Evolutionary conservation across 2,113 vertebrate species (phyloP), one percentile per base, ranked within the genome.

Genomic region (Perca flavescens): DNA sequence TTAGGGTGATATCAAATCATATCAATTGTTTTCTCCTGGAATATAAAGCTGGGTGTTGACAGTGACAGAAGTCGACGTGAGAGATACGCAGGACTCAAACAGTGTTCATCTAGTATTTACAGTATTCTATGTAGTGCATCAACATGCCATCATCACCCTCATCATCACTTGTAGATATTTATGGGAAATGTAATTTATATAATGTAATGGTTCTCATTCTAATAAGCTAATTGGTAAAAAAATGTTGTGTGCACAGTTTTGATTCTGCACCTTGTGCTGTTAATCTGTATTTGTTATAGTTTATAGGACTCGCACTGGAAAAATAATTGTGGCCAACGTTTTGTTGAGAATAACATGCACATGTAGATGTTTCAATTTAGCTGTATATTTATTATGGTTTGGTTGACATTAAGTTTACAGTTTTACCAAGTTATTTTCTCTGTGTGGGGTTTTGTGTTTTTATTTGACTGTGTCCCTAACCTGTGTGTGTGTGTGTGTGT

Each of bases 181-280:
- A 93, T 64, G 83, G 85, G 88, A 93, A 88, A 91, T 91, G 92
- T 93, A 86, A 89, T 93, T 93, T 93, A 83, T 92, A 93, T 91
- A 75, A 91, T 79, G 91, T 92, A 86, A 86, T 77, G 86, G 92
- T 93, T 91, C 85, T 88, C 84, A 88, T 86, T 76, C 84, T 91
- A 84, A 90, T 84, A 88, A 56, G 79, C 77, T 91, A 86, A 80
- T 74, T 60, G 12, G 69, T 84, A 76, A 79, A 47, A 79, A 47
- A 72, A 74, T 71, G 84, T 89, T 9, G 86, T 88, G 83, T 90
- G n/a, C 74, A 47, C 53, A 36, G 77, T 90, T 91, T 88, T 85
- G 58, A 91, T 81, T 88, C 85, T 22, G 74, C 88, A 90, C 73
- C 74, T 64, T 82, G 87, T 92, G 90, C 86, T 82, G 84, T 89